These are phyloP conservation scores for Cartodere bifasciata DNA, from an alignment of 2,888 invertebrate species.

Conservation along the genomic window DNA sequence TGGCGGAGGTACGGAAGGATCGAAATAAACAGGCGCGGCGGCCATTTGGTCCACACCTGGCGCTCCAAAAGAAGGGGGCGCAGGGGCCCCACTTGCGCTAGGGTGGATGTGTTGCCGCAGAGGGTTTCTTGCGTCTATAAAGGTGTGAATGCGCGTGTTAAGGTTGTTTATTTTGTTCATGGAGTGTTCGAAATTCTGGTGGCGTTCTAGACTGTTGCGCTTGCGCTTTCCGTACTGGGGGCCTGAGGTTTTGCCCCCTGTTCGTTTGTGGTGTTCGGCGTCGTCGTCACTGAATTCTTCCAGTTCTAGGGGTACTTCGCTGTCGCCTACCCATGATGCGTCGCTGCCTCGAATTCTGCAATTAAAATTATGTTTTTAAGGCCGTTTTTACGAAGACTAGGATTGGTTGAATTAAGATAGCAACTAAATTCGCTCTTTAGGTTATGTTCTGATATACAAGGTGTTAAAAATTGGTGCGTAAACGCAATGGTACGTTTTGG, in stretches of 20 bases:
- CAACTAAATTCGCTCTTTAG: no score
- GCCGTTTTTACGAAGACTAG: no score
- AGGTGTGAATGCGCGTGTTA: constrained; percentile 12
- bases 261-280: constrained; percentile 40
- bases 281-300: constrained; percentile 85
- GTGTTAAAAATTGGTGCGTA: no score
- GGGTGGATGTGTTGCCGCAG: background rate
- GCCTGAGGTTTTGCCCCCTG: constrained; percentile 1
- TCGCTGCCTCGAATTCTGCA: constrained; percentile 71
- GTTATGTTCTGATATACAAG: no score
- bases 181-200: constrained; percentile 28
- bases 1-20: no score
- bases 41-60: no score
- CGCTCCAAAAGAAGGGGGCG: no score
- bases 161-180: constrained; percentile 33
- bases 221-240: constrained; percentile 15
- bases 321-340: constrained; percentile 76
- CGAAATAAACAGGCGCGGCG: no score
- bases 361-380: no score
- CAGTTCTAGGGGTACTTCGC: constrained; percentile 61
- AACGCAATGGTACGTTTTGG: no score
- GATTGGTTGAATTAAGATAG: no score
- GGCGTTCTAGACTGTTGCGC: constrained; percentile 24
- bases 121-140: constrained; percentile 6
- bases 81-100: no score